Evolutionary conservation across 2,888 invertebrate genomes (phyloP).

Genomic region (Pteria penguin): DNA sequence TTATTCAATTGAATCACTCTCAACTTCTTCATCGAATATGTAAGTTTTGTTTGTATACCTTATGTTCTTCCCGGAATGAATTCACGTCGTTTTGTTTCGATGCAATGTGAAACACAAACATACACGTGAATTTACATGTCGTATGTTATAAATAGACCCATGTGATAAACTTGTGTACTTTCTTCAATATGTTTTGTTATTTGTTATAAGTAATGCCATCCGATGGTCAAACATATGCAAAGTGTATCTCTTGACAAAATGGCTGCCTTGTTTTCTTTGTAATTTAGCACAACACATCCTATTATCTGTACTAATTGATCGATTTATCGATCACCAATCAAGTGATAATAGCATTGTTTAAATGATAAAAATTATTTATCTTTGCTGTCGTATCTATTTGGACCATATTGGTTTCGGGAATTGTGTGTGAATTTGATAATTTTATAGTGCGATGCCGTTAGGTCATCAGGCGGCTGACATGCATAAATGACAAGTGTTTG

Average conservation of each 20-base stretch:
- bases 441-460: conserved; percentile 35
- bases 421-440: conserved; percentile 13
- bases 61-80: too few species aligned
- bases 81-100: too few species aligned
- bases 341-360: background rate
- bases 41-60: too few species aligned
- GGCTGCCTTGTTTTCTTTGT: conserved; percentile 9
- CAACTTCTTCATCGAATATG: too few species aligned
- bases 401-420: background rate
- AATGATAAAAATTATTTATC: background rate
- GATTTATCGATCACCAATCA: conserved; percentile 8
- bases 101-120: too few species aligned
- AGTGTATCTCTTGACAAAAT: background rate
- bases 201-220: too few species aligned
- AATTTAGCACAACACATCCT: conserved; percentile 6
- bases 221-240: too few species aligned
- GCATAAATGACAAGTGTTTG: conserved; percentile 40
- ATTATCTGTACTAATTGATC: background rate
- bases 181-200: background rate
- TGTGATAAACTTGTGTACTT: background rate
- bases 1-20: too few species aligned
- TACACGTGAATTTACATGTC: background rate
- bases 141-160: background rate
- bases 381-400: background rate
- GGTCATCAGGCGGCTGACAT: conserved; percentile 41